Percentiles rank a stretch among this genome's conserved stretches.
These are phyloP conservation scores for Xerus inauris DNA, from an alignment of 2,113 vertebrate genomes.

Conservation along the genomic window DNA sequence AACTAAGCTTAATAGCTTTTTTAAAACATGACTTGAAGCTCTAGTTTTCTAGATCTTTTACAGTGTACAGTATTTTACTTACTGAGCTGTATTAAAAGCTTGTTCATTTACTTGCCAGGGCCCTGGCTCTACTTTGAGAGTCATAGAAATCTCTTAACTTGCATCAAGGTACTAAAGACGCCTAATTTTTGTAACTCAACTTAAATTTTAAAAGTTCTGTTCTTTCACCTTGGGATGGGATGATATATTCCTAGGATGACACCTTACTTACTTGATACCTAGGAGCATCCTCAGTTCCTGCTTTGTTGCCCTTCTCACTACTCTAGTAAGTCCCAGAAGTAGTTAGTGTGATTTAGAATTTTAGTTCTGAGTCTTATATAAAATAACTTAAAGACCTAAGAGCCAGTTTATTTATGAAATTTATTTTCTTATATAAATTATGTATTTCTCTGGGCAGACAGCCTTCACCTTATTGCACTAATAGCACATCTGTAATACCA, in stretches of 20 bases:
- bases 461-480: conserved; percentile 89
- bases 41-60: conserved; percentile 86
- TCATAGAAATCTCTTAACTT: neutral
- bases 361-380: neutral
- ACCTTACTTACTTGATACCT: neutral
- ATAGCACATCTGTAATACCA: conserved; percentile 86
- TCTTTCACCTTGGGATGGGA: neutral
- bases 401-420: conserved; percentile 84
- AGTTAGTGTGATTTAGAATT: neutral
- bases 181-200: neutral
- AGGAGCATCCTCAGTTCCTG: neutral
- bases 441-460: conserved; percentile 87
- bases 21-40: conserved; percentile 82
- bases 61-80: conserved; percentile 84
- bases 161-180: neutral
- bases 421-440: conserved; percentile 90
- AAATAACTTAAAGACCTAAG: conserved; percentile 62
- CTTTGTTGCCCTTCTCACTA: neutral
- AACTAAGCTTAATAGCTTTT: conserved; percentile 75
- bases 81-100: conserved; percentile 83
- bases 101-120: conserved; percentile 62
- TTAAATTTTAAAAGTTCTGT: neutral
- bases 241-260: neutral
- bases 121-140: conserved; percentile 54
- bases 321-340: neutral